Conservation (phyloP, 2,113 vertebrate species). For the Orcinus orca region DNA sequence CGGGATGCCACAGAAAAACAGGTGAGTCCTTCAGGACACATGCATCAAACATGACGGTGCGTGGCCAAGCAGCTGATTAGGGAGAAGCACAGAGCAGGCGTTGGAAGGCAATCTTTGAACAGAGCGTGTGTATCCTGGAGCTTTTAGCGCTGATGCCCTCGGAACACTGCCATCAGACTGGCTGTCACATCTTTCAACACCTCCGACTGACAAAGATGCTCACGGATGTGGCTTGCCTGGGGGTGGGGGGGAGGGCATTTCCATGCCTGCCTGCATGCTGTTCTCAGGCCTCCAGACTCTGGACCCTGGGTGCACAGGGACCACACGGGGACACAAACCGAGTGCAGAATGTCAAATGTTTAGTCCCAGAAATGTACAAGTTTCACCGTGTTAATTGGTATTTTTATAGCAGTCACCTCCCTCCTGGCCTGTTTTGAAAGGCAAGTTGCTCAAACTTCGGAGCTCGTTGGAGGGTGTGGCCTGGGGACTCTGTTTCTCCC, state of each 20-base stretch:
- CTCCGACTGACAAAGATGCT: neutral
- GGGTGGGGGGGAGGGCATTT: neutral
- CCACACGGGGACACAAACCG: neutral
- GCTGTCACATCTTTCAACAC: constrained; percentile 12
- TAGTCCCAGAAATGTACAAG: neutral
- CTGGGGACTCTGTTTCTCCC: neutral
- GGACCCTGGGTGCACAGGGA: neutral
- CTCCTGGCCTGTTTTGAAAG: neutral
- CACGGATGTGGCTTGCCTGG: neutral
- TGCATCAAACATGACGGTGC: rapidly evolving
- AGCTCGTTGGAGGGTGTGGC: rapidly evolving
- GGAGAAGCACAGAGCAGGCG: rapidly evolving
- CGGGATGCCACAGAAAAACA: neutral
- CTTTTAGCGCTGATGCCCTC: neutral
- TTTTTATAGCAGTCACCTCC: neutral
- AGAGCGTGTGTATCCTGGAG: neutral
- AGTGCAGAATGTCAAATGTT: neutral
- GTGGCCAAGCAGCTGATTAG: neutral
- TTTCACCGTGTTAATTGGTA: neutral
- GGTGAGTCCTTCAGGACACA: neutral
- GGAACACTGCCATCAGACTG: neutral
- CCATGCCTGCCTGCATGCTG: neutral
- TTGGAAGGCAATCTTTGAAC: neutral
- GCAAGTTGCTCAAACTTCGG: neutral
- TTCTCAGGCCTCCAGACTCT: neutral